Conservation (phyloP, 2,888 invertebrate species). For the Pyrocoelia pectoralis region DNA sequence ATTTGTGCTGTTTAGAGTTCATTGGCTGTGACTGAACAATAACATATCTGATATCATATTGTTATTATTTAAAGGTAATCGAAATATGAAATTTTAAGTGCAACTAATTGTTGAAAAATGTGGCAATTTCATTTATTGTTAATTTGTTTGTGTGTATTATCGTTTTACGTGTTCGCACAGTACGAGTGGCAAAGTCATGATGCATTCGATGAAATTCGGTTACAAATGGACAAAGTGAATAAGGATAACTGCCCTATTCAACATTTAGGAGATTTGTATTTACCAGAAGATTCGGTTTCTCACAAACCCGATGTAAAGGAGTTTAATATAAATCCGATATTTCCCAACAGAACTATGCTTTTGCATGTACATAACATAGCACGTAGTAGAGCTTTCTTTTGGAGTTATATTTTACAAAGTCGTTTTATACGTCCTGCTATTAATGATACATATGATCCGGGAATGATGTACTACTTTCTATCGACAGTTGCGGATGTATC, state of each 20-base stretch:
- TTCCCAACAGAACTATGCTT: constrained; percentile 92
- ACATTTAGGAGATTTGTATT: constrained; percentile 81
- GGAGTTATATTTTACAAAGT: constrained; percentile 92
- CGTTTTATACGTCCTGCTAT: constrained; percentile 89
- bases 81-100: constrained; percentile 1
- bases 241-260: constrained; percentile 90
- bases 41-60: background rate
- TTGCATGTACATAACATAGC: constrained; percentile 96
- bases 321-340: constrained; percentile 92
- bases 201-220: constrained; percentile 87
- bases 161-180: constrained; percentile 73
- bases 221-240: constrained; percentile 83
- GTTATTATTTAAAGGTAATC: background rate
- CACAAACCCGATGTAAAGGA: constrained; percentile 94
- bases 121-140: constrained; percentile 12
- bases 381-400: constrained; percentile 93
- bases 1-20: no score
- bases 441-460: constrained; percentile 94
- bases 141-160: constrained; percentile 37
- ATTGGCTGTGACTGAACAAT: no score
- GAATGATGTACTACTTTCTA: constrained; percentile 97
- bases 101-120: constrained; percentile 21
- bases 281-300: constrained; percentile 86
- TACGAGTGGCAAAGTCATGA: constrained; percentile 94
- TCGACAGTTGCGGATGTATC: constrained; percentile 96